A percentile compares a stretch with the other conserved stretches of the same genome.
Conservation (phyloP, 2,888 invertebrate genomes). For the Nemotelus pantherinus region DNA sequence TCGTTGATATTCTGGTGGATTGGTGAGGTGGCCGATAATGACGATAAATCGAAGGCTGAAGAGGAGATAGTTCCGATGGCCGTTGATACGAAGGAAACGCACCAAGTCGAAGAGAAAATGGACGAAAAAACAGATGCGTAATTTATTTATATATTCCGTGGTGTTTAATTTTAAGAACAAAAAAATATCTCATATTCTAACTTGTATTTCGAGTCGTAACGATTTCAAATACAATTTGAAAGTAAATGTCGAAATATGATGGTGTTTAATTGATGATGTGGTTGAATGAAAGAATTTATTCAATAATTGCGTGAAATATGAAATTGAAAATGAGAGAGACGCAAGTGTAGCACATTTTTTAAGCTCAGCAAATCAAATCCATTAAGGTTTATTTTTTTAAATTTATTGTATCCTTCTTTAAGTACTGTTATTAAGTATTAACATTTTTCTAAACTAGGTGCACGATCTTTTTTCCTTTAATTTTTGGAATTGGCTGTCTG, state of each 20-base stretch:
- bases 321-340: too few relatives aligned
- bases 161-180: conserved; percentile 40
- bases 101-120: neutral
- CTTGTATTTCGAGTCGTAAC: conserved; percentile 36
- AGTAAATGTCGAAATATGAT: conserved; percentile 21
- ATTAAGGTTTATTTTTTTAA: too few relatives aligned
- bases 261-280: neutral
- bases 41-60: neutral
- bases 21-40: conserved; percentile 51
- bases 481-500: too few relatives aligned
- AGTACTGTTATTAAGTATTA: too few relatives aligned
- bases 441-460: too few relatives aligned
- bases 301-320: too few relatives aligned
- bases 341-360: too few relatives aligned
- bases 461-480: too few relatives aligned
- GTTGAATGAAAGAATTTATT: too few relatives aligned
- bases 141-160: conserved; percentile 39
- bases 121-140: conserved; percentile 4
- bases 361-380: too few relatives aligned
- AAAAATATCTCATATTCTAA: conserved; percentile 24
- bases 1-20: conserved; percentile 60
- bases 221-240: conserved; percentile 35
- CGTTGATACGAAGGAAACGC: neutral
- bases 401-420: too few relatives aligned
- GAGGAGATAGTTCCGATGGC: too few relatives aligned